Evolutionary conservation across 1,140 invertebrate genomes (phyloP).

Genomic region (Ptiloglossa arizonensis): DNA sequence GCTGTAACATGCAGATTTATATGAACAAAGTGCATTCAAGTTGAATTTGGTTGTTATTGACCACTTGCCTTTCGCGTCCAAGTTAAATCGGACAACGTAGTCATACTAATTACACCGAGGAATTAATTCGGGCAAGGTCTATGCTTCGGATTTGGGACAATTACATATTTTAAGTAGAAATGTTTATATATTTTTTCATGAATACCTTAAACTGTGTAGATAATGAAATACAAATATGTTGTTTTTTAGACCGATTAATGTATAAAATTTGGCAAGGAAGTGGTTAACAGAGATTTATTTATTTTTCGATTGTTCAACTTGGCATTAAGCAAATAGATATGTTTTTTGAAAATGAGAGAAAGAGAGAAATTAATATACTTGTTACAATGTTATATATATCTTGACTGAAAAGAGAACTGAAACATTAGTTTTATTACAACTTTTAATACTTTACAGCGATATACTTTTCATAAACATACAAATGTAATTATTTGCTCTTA

Average conservation of each 20-base stretch:
- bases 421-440: conserved; percentile 21
- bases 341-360: conserved; percentile 32
- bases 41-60: conserved; percentile 64
- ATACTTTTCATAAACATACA: neutral
- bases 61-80: too few species aligned
- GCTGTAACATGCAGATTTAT: conserved; percentile 19
- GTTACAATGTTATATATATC: conserved; percentile 52
- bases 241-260: too few species aligned
- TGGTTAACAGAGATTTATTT: conserved; percentile 64
- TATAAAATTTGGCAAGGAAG: too few species aligned
- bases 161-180: too few species aligned
- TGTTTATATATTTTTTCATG: too few species aligned
- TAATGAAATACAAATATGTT: too few species aligned
- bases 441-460: conserved; percentile 17
- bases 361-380: conserved; percentile 43
- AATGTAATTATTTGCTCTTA: conserved; percentile 27
- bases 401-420: conserved; percentile 38
- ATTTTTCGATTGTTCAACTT: conserved; percentile 59
- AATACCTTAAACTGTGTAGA: too few species aligned
- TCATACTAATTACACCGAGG: too few species aligned
- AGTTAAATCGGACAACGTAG: too few species aligned
- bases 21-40: conserved; percentile 37
- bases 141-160: too few species aligned
- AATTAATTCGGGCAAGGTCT: too few species aligned
- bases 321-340: conserved; percentile 39